A percentile compares a stretch with the other conserved stretches of the same genome.
Conservation (phyloP, 2,797 vertebrate genomes). For the Myripristis jacobus region DNA sequence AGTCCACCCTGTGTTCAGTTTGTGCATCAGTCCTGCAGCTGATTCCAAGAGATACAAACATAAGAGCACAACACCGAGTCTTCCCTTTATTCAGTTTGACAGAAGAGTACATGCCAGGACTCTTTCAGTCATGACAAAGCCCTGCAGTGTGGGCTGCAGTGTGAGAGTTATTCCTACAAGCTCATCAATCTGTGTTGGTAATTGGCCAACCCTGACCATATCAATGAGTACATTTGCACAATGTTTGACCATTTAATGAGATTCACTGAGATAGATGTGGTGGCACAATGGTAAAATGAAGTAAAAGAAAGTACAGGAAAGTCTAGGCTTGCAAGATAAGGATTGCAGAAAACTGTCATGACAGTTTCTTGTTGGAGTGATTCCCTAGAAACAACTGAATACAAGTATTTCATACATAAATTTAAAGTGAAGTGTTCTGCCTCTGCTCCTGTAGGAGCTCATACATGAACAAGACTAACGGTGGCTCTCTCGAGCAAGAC, state of each 20-base stretch:
- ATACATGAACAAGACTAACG: conserved; percentile 1
- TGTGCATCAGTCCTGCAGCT: conserved; percentile 46
- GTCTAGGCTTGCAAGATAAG: background rate
- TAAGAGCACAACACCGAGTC: conserved; percentile 36
- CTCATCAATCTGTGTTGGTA: conserved; percentile 40
- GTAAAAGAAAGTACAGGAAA: conserved; percentile 20
- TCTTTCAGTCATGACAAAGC: conserved; percentile 52
- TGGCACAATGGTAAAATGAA: background rate
- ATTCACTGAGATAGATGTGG: conserved; percentile 4
- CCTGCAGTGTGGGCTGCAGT: conserved; percentile 31
- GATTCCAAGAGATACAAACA: conserved; percentile 48
- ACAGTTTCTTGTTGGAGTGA: background rate
- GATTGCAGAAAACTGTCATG: conserved; percentile 13
- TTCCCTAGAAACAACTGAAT: conserved; percentile 4
- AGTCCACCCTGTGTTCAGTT: conserved; percentile 12
- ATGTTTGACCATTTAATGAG: background rate
- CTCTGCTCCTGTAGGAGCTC: conserved; percentile 17
- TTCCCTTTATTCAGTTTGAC: conserved; percentile 26
- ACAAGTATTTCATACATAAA: conserved; percentile 6
- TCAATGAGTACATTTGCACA: conserved; percentile 11
- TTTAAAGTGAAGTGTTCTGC: conserved; percentile 32
- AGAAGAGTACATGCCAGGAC: conserved; percentile 62
- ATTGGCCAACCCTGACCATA: conserved; percentile 26
- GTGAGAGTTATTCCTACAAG: conserved; percentile 3
- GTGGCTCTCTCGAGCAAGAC: conserved; percentile 15